A percentile compares a stretch with the other conserved stretches of the same genome.
Evolutionary conservation across 2,797 vertebrate species (phyloP).

Genomic region (Myotis pilosus): DNA sequence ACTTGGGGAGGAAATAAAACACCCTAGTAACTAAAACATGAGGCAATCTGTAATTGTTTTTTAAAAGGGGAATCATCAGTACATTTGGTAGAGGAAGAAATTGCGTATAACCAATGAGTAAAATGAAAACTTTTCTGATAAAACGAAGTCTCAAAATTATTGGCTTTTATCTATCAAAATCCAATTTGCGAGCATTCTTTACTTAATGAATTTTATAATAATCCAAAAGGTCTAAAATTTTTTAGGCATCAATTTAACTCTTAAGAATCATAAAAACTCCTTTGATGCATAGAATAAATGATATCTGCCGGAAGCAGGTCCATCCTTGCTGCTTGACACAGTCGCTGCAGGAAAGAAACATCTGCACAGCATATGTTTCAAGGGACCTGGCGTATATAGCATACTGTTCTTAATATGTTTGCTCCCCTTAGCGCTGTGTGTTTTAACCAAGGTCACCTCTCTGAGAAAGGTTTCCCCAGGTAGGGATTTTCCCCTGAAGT

Average conservation of each 20-base stretch:
- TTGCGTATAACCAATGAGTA: background rate
- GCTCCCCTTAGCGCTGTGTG: too few relatives aligned
- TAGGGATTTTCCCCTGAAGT: too few relatives aligned
- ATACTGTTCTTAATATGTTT: too few relatives aligned
- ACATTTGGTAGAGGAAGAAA: background rate
- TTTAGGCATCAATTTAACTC: background rate
- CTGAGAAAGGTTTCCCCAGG: too few relatives aligned
- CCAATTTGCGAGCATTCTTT: background rate
- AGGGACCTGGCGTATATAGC: too few relatives aligned
- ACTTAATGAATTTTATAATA: slow-evolving; percentile 17
- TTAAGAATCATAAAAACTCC: background rate
- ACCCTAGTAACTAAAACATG: background rate
- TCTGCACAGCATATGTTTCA: too few relatives aligned
- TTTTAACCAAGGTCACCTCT: too few relatives aligned
- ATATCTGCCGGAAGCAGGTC: too few relatives aligned
- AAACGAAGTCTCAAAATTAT: background rate
- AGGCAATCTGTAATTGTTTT: background rate
- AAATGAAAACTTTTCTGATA: slow-evolving; percentile 35
- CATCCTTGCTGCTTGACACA: too few relatives aligned
- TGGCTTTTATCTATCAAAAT: slow-evolving; percentile 22
- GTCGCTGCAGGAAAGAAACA: too few relatives aligned
- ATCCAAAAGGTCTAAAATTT: background rate
- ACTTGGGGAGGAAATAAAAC: background rate
- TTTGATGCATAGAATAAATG: background rate
- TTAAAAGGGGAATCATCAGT: background rate